These are phyloP conservation scores for Euwallacea fornicatus DNA, from an alignment of 1,140 invertebrate species.

Conservation along the genomic window DNA sequence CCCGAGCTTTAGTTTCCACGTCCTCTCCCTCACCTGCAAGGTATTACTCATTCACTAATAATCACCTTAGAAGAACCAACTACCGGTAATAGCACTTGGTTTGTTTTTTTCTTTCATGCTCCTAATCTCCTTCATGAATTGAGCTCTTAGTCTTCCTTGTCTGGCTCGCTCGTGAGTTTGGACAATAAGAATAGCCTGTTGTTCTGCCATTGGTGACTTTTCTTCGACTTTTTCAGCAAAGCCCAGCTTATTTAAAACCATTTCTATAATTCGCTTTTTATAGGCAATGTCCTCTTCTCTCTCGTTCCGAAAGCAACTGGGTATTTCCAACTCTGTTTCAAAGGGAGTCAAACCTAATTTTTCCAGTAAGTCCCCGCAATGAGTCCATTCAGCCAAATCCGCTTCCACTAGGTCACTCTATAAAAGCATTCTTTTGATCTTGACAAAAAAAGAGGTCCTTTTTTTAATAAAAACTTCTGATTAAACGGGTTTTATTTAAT, in stretches of 20 bases:
- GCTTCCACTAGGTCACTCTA: slow-evolving; percentile 86
- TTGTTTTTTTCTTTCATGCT: slow-evolving; percentile 74
- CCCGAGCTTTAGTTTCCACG: slow-evolving; percentile 53
- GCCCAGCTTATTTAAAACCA: slow-evolving; percentile 68
- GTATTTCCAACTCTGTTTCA: slow-evolving; percentile 62
- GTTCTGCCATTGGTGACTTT: slow-evolving; percentile 66
- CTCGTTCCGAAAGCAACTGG: slow-evolving; percentile 70
- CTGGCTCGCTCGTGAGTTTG: slow-evolving; percentile 89
- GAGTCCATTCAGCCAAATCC: slow-evolving; percentile 82
- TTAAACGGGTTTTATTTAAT: too few relatives aligned
- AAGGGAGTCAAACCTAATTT: slow-evolving; percentile 60
- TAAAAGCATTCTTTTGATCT: slow-evolving; percentile 45
- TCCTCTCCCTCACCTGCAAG: slow-evolving; percentile 17
- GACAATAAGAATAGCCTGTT: slow-evolving; percentile 82
- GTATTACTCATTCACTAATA: background rate
- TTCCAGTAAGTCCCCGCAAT: slow-evolving; percentile 77
- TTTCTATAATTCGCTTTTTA: slow-evolving; percentile 64
- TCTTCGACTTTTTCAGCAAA: slow-evolving; percentile 61
- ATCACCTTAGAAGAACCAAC: too few relatives aligned
- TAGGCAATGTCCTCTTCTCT: slow-evolving; percentile 63
- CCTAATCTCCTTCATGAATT: slow-evolving; percentile 89
- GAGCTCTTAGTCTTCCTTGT: slow-evolving; percentile 79
- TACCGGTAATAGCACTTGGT: slow-evolving; percentile 46
- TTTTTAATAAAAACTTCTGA: too few relatives aligned
- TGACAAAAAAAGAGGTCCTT: too few relatives aligned